Evolutionary conservation across 1,140 invertebrate species (phyloP).

Genomic region (Sitobion miscanthi): DNA sequence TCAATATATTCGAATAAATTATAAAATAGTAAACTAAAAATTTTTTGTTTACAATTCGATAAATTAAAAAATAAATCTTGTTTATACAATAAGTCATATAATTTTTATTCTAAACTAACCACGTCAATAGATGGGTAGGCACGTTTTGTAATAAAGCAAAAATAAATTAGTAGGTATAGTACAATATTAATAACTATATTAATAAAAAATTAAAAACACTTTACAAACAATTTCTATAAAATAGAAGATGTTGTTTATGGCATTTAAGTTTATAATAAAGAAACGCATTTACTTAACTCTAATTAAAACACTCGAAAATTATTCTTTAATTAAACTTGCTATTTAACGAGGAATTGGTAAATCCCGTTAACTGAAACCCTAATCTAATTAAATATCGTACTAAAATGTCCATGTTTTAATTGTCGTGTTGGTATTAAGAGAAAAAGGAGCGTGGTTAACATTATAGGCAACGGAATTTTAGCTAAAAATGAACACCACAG

Average conservation of each 20-base stretch:
- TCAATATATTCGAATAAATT: neutral
- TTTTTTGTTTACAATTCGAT: too few relatives aligned
- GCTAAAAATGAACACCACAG: slow-evolving; percentile 20
- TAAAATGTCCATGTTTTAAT: slow-evolving; percentile 9
- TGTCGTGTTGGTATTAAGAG: neutral
- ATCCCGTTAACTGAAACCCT: neutral
- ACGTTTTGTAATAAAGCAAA: neutral
- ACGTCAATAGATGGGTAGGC: neutral
- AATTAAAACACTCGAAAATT: slow-evolving; percentile 3
- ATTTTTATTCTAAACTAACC: neutral
- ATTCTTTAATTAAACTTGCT: slow-evolving; percentile 13
- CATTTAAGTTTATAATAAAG: neutral
- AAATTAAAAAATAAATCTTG: too few relatives aligned
- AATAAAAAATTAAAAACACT: neutral
- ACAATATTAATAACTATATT: neutral
- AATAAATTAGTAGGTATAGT: neutral
- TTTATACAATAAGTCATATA: neutral
- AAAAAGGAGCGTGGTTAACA: neutral
- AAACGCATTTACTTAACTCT: slow-evolving; percentile 11
- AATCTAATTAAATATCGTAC: neutral
- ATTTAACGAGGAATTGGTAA: neutral
- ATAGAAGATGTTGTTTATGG: neutral
- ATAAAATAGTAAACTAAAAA: neutral
- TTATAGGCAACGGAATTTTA: neutral
- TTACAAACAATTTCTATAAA: neutral